Evolutionary conservation across 2,113 vertebrate species (phyloP).

Genomic region (Epinephelus lanceolatus): DNA sequence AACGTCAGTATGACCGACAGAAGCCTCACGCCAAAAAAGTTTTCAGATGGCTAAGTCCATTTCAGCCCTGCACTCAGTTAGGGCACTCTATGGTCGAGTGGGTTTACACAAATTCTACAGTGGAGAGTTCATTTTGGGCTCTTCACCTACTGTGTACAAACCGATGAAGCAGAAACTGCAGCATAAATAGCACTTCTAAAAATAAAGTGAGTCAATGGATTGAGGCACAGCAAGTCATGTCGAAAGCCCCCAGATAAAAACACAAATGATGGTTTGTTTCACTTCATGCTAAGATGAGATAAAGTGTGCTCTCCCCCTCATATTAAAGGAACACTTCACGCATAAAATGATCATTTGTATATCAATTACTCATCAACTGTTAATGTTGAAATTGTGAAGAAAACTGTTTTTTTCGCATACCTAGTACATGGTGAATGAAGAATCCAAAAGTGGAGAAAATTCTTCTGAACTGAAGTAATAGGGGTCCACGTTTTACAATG

Average conservation of each 20-base stretch:
- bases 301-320: conserved; percentile 11
- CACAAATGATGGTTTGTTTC: conserved; percentile 40
- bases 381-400: no score
- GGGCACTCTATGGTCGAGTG: conserved; percentile 27
- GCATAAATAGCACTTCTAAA: conserved; percentile 64
- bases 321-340: neutral
- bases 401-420: no score
- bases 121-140: conserved; percentile 39
- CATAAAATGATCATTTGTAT: no score
- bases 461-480: no score
- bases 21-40: conserved; percentile 1
- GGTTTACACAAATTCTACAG: conserved; percentile 51
- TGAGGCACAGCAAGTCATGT: conserved; percentile 28
- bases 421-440: no score
- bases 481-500: no score
- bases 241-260: conserved; percentile 24
- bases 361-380: no score
- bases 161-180: conserved; percentile 52
- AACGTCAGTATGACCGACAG: conserved; percentile 15
- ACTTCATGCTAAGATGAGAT: conserved; percentile 29
- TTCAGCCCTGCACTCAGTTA: conserved; percentile 29
- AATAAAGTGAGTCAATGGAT: conserved; percentile 47
- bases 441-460: no score
- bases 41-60: conserved; percentile 28
- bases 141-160: conserved; percentile 36